Evolutionary conservation across 2,797 vertebrate genomes (phyloP).

Genomic region (Sebastes iracundus): DNA sequence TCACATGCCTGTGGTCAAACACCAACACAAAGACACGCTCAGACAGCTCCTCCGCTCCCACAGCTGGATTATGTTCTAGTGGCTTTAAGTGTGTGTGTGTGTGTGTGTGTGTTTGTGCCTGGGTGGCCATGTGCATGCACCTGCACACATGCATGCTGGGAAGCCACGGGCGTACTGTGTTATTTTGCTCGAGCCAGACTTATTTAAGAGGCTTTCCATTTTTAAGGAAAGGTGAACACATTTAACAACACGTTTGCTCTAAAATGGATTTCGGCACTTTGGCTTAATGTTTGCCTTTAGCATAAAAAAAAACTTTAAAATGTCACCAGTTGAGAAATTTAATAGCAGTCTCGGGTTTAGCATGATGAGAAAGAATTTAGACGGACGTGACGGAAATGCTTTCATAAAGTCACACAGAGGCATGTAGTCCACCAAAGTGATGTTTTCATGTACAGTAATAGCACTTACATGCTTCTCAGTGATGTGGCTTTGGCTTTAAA

Average conservation of each 20-base stretch:
- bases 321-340: not conserved
- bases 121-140: not conserved
- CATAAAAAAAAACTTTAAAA: not conserved
- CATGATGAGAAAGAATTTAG: not conserved
- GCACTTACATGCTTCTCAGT: not conserved
- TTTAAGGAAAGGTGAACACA: not conserved
- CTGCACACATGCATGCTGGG: not conserved
- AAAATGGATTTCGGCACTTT: not conserved
- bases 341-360: not conserved
- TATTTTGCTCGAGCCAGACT: not conserved
- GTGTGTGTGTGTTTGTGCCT: not conserved
- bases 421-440: not conserved
- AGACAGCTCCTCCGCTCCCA: not conserved
- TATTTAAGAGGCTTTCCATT: not conserved
- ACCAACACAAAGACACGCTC: not conserved
- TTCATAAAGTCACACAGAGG: not conserved
- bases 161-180: not conserved
- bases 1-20: slow-evolving; percentile 16
- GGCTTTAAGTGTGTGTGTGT: not conserved
- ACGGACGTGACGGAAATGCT: not conserved
- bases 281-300: not conserved
- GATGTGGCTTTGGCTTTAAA: not conserved
- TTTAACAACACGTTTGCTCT: not conserved
- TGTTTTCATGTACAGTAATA: not conserved
- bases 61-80: slow-evolving; percentile 30